Percentiles rank a stretch among this genome's conserved stretches.
phyloP scores from a whole-genome alignment of 2,797 vertebrate genomes.

The Neosilurus hyrtlii region DNA sequence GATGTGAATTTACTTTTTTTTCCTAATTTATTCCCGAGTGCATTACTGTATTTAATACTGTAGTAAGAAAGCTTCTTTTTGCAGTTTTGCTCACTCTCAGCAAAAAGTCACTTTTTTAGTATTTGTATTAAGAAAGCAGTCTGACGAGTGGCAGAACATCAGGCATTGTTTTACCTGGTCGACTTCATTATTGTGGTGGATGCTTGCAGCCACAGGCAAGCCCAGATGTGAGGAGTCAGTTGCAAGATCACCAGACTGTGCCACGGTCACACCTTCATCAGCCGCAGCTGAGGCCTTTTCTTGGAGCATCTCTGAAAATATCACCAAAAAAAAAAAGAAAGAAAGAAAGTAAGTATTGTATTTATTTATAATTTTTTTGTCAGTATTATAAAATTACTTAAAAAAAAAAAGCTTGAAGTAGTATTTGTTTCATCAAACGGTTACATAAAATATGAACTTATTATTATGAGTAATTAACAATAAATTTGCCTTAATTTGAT shows the following conservation, averaged over 20 bases:
- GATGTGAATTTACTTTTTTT: neutral
- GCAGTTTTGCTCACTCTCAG: neutral
- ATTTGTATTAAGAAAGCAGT: neutral
- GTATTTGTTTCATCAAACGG: neutral
- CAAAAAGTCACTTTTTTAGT: neutral
- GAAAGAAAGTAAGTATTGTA: neutral
- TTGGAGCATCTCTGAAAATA: constrained; percentile 91
- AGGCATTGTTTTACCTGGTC: constrained; percentile 79
- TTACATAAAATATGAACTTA: neutral
- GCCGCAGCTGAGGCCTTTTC: constrained; percentile 90
- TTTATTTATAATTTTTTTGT: neutral
- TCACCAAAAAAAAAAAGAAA: neutral
- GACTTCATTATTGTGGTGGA: constrained; percentile 77
- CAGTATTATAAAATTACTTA: neutral
- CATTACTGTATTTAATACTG: no score
- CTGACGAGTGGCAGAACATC: neutral
- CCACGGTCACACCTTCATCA: constrained; percentile 82
- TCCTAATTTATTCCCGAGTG: neutral
- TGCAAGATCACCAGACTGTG: constrained; percentile 71
- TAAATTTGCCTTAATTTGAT: neutral
- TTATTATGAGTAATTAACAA: neutral
- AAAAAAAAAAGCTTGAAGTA: neutral
- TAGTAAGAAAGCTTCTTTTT: neutral
- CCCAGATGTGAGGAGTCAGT: constrained; percentile 77
- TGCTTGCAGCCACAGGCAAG: constrained; percentile 75